These are phyloP conservation scores for Crocodylus rhombifer DNA, from an alignment of 2,797 vertebrate genomes.

Conservation along the genomic window DNA sequence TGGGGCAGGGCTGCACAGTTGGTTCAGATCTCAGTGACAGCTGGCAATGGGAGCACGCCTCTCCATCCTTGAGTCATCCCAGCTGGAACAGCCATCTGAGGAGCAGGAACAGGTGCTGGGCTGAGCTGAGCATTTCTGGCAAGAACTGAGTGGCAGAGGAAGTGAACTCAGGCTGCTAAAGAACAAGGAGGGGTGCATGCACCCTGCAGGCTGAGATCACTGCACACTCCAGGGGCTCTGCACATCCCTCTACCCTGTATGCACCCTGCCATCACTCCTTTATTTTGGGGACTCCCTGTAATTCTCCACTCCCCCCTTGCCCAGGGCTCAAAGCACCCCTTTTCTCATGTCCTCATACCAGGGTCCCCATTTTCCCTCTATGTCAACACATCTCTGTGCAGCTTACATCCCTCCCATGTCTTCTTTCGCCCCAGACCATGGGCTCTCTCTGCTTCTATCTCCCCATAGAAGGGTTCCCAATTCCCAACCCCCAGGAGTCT, in stretches of 20 bases:
- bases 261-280: background rate
- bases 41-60: background rate
- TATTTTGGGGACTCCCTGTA: background rate
- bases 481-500: too few species aligned
- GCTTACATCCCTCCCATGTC: background rate
- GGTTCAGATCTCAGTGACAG: background rate
- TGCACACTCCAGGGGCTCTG: too few species aligned
- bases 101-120: background rate
- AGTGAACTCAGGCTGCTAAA: background rate
- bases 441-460: too few species aligned
- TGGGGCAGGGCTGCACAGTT: background rate
- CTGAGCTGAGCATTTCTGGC: background rate
- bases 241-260: too few species aligned
- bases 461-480: too few species aligned
- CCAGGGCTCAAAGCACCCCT: background rate
- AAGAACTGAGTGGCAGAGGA: background rate
- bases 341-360: background rate
- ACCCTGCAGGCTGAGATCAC: too few species aligned
- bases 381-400: background rate
- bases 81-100: background rate
- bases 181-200: too few species aligned
- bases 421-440: background rate
- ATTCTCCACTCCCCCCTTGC: background rate
- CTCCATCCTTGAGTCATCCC: background rate
- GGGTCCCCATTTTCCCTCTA: background rate